phyloP scores from a whole-genome alignment of 1,140 invertebrate species.

The Nomia melanderi region DNA sequence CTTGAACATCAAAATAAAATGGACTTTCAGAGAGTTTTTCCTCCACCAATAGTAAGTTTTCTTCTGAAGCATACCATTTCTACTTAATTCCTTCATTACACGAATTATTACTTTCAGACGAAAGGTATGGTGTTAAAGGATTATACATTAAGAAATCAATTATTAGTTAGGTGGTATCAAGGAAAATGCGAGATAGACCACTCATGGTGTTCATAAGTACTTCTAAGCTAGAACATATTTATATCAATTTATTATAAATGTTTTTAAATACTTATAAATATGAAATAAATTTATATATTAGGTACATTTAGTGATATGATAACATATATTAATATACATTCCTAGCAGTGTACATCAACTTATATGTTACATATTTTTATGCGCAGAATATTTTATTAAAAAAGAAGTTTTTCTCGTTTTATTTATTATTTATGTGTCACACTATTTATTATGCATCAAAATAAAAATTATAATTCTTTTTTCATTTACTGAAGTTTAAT shows the following conservation, averaged over 20 bases:
- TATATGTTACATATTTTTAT: neutral
- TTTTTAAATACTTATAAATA: conserved; percentile 38
- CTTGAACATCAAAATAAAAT: conserved; percentile 90
- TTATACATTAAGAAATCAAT: conserved; percentile 84
- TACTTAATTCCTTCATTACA: conserved; percentile 27
- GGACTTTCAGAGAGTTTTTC: conserved; percentile 90
- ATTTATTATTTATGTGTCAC: conserved; percentile 12
- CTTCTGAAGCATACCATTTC: conserved; percentile 10
- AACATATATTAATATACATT: no score
- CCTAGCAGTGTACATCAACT: no score
- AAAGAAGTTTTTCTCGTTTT: no score
- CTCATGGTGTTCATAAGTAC: conserved; percentile 84
- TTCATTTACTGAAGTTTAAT: neutral
- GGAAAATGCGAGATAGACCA: conserved; percentile 89
- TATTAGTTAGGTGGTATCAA: conserved; percentile 90
- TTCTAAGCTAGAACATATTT: conserved; percentile 29
- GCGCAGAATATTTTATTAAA: neutral
- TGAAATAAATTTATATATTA: no score
- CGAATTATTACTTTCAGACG: conserved; percentile 74
- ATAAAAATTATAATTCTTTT: neutral
- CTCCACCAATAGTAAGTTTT: conserved; percentile 86
- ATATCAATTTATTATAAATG: conserved; percentile 21
- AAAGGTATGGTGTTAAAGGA: conserved; percentile 78
- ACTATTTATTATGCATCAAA: conserved; percentile 6
- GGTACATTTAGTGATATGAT: no score